phyloP scores from a whole-genome alignment of 2,888 invertebrate genomes.

The Synanthedon vespiformis region DNA sequence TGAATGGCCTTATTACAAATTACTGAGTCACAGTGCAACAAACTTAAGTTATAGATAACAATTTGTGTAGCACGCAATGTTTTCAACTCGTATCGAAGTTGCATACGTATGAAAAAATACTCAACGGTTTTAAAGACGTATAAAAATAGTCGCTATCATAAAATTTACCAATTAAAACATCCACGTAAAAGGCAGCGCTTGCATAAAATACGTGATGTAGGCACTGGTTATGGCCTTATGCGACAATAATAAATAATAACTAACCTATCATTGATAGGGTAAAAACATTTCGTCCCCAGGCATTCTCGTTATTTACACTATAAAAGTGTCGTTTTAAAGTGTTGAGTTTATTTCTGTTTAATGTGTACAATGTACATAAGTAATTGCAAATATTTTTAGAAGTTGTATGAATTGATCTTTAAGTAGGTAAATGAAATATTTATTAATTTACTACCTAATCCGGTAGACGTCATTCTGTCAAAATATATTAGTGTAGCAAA shows the following conservation, averaged over 20 bases:
- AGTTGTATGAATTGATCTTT: no score
- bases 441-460: no score
- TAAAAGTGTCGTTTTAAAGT: neutral
- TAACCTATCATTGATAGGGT: neutral
- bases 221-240: slow-evolving; percentile 1
- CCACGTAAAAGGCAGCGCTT: slow-evolving; percentile 10
- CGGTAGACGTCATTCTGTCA: no score
- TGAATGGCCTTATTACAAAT: no score
- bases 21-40: no score
- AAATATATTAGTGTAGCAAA: no score
- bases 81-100: neutral
- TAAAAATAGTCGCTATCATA: slow-evolving; percentile 12
- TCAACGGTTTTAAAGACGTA: slow-evolving; percentile 3
- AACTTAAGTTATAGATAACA: neutral
- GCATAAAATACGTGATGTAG: neutral
- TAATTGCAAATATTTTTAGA: no score
- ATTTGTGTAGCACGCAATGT: neutral
- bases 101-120: neutral
- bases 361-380: neutral
- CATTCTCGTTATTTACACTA: neutral
- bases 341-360: neutral
- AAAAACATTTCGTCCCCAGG: neutral
- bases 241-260: neutral
- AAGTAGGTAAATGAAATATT: no score
- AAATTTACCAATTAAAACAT: slow-evolving; percentile 13